Evolutionary conservation across 2,888 invertebrate genomes (phyloP), one percentile per base, ranked within the genome.

Genomic region (Nowickia ferox): DNA sequence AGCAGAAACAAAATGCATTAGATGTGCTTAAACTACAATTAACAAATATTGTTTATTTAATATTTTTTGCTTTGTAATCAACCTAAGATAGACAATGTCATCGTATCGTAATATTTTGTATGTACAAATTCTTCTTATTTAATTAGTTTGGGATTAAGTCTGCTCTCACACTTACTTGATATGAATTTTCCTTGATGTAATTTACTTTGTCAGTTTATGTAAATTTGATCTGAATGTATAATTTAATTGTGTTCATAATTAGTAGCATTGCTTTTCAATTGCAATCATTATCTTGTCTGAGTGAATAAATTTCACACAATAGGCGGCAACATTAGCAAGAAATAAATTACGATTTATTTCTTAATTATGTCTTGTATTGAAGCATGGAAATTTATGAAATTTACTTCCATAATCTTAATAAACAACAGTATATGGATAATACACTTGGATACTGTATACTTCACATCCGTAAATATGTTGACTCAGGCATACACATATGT

Each of bases 311-410:
- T 71, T 57, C 48, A 30, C 30, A 44, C 30, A 44, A 55, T 42
- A 17, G 30, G 8, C 53, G 42, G 40, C 46, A 55, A 42, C 57
- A 57, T 71, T n/a, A 44, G 53, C 22, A 57, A n/a, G 17, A 71
- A 51, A 71, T 46, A 71, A 57, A 46, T 30, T 46, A n/a, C 46
- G 46, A 71, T 71, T 46, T 71, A 71, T 57, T 57, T 44, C 69
- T 57, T 57, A 71, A 71, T 71, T 71, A 57, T 57, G 19, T 55
- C 9, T 19, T 57, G 22, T 30, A 71, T 46, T 57, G 57, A 57
- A 15, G 22, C 17, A 8, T 13, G 13, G n/a, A 11, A 30, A 30
- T 55, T 57, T 30, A 55, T 69, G 22, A 57, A 44, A 69, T 55
- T 55, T 57, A 22, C 19, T 71, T 30, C 15, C 42, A 15, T 8